Evolutionary conservation across 1,140 invertebrate genomes (phyloP).

Genomic region (Halictus rubicundus): DNA sequence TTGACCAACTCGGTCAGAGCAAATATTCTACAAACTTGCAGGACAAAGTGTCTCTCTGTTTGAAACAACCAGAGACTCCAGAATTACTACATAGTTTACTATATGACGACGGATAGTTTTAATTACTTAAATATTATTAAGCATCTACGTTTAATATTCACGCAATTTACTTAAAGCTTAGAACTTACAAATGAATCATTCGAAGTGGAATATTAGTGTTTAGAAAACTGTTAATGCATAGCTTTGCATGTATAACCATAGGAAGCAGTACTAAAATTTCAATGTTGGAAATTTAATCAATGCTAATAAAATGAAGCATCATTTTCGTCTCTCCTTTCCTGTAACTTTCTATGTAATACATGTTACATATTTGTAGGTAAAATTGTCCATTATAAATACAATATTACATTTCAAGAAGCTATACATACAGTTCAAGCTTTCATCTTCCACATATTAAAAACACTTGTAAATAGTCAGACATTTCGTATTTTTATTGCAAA

Average conservation of each 20-base stretch:
- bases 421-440: not conserved
- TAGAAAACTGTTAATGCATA: conserved; percentile 31
- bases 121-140: not conserved
- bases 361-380: not conserved
- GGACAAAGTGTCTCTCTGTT: conserved; percentile 71
- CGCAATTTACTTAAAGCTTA: conserved; percentile 40
- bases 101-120: conserved; percentile 70
- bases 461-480: not conserved
- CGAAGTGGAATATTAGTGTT: conserved; percentile 31
- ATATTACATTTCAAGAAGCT: not conserved
- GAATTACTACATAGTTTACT: conserved; percentile 74
- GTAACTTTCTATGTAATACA: not conserved
- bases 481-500: not conserved
- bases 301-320: not conserved
- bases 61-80: conserved; percentile 76
- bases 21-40: conserved; percentile 66
- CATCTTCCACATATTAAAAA: not conserved
- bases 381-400: not conserved
- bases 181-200: conserved; percentile 31
- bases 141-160: not conserved
- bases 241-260: not conserved
- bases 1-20: conserved; percentile 66
- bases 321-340: not conserved
- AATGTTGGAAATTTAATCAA: not conserved
- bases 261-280: not conserved